Conservation (phyloP, 2,113 vertebrate genomes). For the Nematolebias whitei region DNA sequence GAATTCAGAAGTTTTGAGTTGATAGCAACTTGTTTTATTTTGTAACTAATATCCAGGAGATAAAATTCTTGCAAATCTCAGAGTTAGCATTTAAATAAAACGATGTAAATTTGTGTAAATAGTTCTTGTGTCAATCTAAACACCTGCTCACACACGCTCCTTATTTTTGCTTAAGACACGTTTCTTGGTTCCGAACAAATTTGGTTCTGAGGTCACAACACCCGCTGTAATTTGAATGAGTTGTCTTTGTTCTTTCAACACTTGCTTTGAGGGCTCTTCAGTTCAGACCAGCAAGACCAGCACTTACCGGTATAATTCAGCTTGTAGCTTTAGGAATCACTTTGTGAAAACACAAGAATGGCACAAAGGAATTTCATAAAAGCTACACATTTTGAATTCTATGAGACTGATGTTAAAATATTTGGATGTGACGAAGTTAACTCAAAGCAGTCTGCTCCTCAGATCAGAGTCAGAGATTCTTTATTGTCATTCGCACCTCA, state of each 20-base stretch:
- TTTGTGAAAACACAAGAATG: no score
- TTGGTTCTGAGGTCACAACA: background rate
- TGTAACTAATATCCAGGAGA: background rate
- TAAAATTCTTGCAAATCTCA: constrained; percentile 32
- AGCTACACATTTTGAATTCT: no score
- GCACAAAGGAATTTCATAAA: no score
- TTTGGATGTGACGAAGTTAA: no score
- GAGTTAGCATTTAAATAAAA: constrained; percentile 7
- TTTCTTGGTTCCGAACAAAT: background rate
- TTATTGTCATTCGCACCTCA: no score
- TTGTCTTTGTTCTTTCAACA: background rate
- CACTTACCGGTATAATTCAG: background rate
- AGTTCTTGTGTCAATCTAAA: background rate
- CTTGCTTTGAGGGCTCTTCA: no score
- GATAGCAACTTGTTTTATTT: background rate
- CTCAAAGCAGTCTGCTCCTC: no score
- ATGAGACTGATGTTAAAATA: no score
- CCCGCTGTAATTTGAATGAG: constrained; percentile 17
- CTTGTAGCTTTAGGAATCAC: background rate
- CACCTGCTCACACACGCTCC: background rate
- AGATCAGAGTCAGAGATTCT: no score
- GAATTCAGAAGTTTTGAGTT: no score
- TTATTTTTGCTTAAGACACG: background rate
- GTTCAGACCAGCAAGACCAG: background rate
- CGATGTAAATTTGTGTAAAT: constrained; percentile 57